phyloP scores from a whole-genome alignment of 2,888 invertebrate species.

The Sylvicola cinctus region DNA sequence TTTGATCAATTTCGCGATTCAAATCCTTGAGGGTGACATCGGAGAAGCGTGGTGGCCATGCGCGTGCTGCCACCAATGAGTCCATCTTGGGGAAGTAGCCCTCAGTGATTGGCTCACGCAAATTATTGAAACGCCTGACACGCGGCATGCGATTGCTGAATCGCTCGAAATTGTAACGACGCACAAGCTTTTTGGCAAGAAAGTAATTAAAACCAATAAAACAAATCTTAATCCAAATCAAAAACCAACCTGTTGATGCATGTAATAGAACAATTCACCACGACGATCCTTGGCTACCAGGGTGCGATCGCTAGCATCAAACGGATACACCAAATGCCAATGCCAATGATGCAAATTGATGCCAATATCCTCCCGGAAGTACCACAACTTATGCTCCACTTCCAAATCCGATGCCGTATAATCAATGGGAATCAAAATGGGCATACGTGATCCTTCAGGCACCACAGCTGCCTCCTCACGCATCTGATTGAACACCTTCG shows the following conservation, averaged over 20 bases:
- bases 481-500: conserved; percentile 41
- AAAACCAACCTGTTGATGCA: conserved; percentile 45
- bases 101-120: conserved; percentile 47
- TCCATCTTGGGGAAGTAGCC: conserved; percentile 74
- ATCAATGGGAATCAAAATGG: conserved; percentile 36
- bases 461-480: conserved; percentile 41
- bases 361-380: conserved; percentile 32
- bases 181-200: conserved; percentile 14
- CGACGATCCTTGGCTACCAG: conserved; percentile 50
- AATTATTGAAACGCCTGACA: conserved; percentile 39
- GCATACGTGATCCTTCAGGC: conserved; percentile 39
- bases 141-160: conserved; percentile 47
- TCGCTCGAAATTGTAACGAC: conserved; percentile 56
- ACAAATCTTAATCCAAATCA: not conserved
- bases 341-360: conserved; percentile 34
- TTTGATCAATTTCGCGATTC: conserved; percentile 43
- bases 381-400: conserved; percentile 64
- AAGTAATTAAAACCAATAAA: not conserved
- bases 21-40: conserved; percentile 35
- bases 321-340: conserved; percentile 50
- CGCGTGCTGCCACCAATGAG: conserved; percentile 49
- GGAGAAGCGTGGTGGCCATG: conserved; percentile 51
- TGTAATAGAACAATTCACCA: conserved; percentile 60
- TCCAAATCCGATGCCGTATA: conserved; percentile 56
- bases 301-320: conserved; percentile 35